Evolutionary conservation across 2,888 invertebrate genomes (phyloP).

Genomic region (Apamea monoglypha): DNA sequence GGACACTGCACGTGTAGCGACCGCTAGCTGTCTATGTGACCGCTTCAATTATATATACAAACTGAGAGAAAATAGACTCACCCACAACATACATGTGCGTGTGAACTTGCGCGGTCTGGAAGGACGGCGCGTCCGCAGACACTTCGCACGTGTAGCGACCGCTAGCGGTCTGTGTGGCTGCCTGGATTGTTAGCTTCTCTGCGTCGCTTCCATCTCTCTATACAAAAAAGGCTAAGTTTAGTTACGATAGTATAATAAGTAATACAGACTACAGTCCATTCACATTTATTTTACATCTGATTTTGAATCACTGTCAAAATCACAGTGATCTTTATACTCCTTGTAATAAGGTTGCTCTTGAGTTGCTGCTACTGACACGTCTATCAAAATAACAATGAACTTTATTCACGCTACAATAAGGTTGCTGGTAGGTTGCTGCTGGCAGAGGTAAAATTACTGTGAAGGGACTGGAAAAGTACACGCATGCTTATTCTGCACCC

Average conservation of each 20-base stretch:
- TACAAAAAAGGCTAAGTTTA: slow-evolving; percentile 8
- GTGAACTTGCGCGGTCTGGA: slow-evolving; percentile 92
- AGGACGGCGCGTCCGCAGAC: slow-evolving; percentile 93
- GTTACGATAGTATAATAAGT: not conserved
- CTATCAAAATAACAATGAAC: not conserved
- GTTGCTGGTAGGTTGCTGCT: no score
- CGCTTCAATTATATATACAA: not conserved
- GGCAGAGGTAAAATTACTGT: no score
- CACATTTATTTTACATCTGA: not conserved
- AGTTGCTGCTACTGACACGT: not conserved
- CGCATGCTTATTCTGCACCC: no score
- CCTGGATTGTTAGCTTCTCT: slow-evolving; percentile 91
- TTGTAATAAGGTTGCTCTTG: not conserved
- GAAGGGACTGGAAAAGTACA: no score
- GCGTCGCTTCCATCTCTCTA: slow-evolving; percentile 81
- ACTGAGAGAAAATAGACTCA: slow-evolving; percentile 82
- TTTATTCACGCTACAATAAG: not conserved
- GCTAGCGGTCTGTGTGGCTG: slow-evolving; percentile 91
- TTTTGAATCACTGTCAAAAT: not conserved
- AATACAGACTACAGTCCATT: no score
- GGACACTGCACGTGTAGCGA: slow-evolving; percentile 93
- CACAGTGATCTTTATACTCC: not conserved
- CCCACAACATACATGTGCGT: slow-evolving; percentile 93
- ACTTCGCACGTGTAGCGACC: slow-evolving; percentile 94
- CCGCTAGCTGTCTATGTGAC: slow-evolving; percentile 88